Percentiles rank a stretch among this genome's conserved stretches.
phyloP scores from a whole-genome alignment of 1,140 invertebrate species.

The Oscheius sp. region DNA sequence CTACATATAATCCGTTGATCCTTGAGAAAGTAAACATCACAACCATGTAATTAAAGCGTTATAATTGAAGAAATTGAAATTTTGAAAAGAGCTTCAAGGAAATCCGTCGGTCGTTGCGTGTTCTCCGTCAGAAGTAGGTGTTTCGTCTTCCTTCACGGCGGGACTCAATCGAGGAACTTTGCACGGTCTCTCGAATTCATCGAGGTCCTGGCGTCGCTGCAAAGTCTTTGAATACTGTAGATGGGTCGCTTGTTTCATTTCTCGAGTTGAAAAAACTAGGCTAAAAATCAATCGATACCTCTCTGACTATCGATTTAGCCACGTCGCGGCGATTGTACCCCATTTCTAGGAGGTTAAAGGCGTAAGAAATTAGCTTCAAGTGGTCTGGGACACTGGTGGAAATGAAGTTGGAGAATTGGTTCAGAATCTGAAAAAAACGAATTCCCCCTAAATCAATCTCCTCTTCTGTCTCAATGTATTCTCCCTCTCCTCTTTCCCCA shows the following conservation, averaged over 20 bases:
- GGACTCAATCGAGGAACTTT: neutral
- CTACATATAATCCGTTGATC: too few relatives aligned
- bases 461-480: neutral
- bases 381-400: conserved; percentile 13
- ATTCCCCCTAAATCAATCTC: neutral
- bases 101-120: neutral
- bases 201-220: neutral
- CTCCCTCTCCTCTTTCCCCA: neutral
- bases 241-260: too few relatives aligned
- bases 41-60: too few relatives aligned
- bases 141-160: neutral
- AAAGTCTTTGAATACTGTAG: neutral
- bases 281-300: neutral
- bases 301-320: neutral
- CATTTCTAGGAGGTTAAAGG: conserved; percentile 7
- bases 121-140: neutral
- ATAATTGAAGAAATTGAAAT: too few relatives aligned
- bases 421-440: neutral
- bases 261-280: too few relatives aligned
- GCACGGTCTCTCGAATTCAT: neutral
- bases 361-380: neutral
- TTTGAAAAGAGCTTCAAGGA: too few relatives aligned
- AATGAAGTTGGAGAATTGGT: conserved; percentile 31
- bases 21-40: too few relatives aligned
- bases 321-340: neutral